phyloP scores from a whole-genome alignment of 2,888 invertebrate genomes.

The Halictus quadricinctus region DNA sequence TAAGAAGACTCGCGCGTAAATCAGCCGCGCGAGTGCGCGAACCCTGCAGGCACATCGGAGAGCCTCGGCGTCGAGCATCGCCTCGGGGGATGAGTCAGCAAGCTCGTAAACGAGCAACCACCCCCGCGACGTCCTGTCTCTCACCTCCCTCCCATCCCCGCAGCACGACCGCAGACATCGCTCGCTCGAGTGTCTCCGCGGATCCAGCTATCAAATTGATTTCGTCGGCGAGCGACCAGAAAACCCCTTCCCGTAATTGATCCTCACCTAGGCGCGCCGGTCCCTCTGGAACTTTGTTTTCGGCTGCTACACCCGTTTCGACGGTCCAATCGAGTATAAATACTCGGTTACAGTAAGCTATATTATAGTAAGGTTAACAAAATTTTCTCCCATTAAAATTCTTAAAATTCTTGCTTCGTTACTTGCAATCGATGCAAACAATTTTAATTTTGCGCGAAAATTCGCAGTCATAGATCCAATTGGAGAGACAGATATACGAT shows the following conservation, averaged over 20 bases:
- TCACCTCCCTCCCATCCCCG: background rate
- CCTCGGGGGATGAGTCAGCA: slow-evolving; percentile 38
- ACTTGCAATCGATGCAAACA: too few relatives aligned
- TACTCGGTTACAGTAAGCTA: too few relatives aligned
- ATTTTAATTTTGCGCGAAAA: too few relatives aligned
- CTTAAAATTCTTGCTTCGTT: too few relatives aligned
- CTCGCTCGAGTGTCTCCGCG: slow-evolving; percentile 30
- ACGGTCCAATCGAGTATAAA: background rate
- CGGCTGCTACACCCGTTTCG: background rate
- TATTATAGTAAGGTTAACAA: too few relatives aligned
- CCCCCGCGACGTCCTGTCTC: slow-evolving; percentile 28
- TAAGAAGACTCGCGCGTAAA: slow-evolving; percentile 42
- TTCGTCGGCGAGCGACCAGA: slow-evolving; percentile 1
- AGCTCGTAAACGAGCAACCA: slow-evolving; percentile 45
- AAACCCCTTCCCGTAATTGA: background rate
- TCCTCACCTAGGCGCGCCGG: background rate
- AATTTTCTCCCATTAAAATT: too few relatives aligned
- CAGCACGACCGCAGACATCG: slow-evolving; percentile 3
- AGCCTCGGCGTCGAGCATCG: background rate
- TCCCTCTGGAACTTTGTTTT: background rate
- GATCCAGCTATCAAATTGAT: slow-evolving; percentile 41
- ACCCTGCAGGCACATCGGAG: background rate
- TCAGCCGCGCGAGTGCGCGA: slow-evolving; percentile 26
- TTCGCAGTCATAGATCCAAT: too few relatives aligned
- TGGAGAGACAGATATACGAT: too few relatives aligned